Evolutionary conservation across 2,797 vertebrate species (phyloP).

Genomic region (Xiphorhynchus erythropygius): DNA sequence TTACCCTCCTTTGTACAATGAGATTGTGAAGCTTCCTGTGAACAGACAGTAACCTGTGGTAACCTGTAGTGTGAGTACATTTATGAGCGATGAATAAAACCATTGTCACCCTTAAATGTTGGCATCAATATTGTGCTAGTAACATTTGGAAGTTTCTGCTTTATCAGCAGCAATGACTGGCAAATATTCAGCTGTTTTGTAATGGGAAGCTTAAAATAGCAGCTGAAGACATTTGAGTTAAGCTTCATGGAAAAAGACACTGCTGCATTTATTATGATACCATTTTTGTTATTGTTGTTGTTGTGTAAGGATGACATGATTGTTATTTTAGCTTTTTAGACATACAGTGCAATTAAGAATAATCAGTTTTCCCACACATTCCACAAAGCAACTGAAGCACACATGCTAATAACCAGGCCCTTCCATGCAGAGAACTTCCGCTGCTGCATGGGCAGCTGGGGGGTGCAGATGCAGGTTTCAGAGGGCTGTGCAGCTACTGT

Average conservation of each 20-base stretch:
- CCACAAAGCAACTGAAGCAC: conserved; percentile 59
- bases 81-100: conserved; percentile 70
- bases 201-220: conserved; percentile 62
- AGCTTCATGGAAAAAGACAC: conserved; percentile 57
- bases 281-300: not conserved
- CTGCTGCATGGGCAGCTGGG: not conserved
- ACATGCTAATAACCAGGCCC: conserved; percentile 44
- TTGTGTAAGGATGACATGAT: conserved; percentile 62
- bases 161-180: conserved; percentile 70
- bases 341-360: conserved; percentile 63
- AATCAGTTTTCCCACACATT: conserved; percentile 72
- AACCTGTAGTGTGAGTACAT: conserved; percentile 61
- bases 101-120: conserved; percentile 70
- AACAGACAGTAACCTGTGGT: conserved; percentile 64
- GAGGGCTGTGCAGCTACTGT: not conserved
- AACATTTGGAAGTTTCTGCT: conserved; percentile 72
- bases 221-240: conserved; percentile 51
- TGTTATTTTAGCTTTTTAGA: conserved; percentile 66
- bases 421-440: conserved; percentile 34
- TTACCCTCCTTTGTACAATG: conserved; percentile 64
- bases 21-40: conserved; percentile 47
- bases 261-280: conserved; percentile 60
- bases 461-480: not conserved
- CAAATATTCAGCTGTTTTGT: conserved; percentile 68
- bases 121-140: conserved; percentile 65